Percentiles rank a stretch among this genome's conserved stretches.
Evolutionary conservation across 2,888 invertebrate genomes (phyloP).

Genomic region (Parnassius smintheus): DNA sequence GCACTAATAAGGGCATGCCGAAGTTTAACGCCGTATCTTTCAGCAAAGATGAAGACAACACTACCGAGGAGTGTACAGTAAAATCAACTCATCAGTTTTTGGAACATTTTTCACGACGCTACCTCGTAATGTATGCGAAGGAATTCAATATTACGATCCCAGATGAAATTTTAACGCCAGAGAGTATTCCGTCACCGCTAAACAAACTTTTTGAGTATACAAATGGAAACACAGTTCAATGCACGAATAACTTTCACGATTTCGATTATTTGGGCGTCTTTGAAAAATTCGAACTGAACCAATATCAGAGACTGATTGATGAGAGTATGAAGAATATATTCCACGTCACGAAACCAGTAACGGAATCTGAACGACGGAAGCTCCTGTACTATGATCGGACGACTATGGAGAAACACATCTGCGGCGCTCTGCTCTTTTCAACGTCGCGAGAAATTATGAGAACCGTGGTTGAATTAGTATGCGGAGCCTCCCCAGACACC

Average conservation of each 20-base stretch:
- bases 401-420: constrained; percentile 65
- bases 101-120: constrained; percentile 52
- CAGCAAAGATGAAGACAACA: constrained; percentile 33
- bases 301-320: constrained; percentile 62
- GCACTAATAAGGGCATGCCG: constrained; percentile 33
- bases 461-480: constrained; percentile 58
- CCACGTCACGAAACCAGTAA: constrained; percentile 38
- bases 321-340: constrained; percentile 57
- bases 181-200: constrained; percentile 37
- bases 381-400: constrained; percentile 63
- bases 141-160: constrained; percentile 62
- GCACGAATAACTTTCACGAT: constrained; percentile 53
- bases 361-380: constrained; percentile 39
- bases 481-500: constrained; percentile 55
- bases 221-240: constrained; percentile 54
- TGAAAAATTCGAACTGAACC: constrained; percentile 66
- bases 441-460: constrained; percentile 69
- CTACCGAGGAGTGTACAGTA: constrained; percentile 29
- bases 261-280: constrained; percentile 58
- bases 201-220: constrained; percentile 62
- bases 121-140: constrained; percentile 51
- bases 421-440: constrained; percentile 53
- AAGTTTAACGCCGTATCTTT: constrained; percentile 61
- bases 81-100: constrained; percentile 38
- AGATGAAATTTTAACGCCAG: constrained; percentile 50